A percentile compares a stretch with the other conserved stretches of the same genome.
Evolutionary conservation across 2,113 vertebrate genomes (phyloP).

Genomic region (Cynocephalus volans): DNA sequence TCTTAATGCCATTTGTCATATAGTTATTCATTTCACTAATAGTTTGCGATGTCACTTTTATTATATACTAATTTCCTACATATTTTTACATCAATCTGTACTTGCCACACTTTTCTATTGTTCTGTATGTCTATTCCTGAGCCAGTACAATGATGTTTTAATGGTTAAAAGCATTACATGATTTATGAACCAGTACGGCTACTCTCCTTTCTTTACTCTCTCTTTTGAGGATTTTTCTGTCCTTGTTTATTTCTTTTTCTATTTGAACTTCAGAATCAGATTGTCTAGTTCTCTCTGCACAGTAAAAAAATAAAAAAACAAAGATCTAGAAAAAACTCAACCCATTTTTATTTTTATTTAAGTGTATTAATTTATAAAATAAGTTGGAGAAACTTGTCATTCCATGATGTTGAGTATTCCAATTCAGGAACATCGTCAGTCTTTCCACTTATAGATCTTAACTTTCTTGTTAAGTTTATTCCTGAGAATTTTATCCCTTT

Average conservation of each 20-base stretch:
- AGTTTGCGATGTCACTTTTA: not conserved
- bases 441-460: not conserved
- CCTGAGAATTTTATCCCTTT: not conserved
- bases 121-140: not conserved
- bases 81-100: not conserved
- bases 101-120: not conserved
- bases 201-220: too few relatives aligned
- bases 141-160: not conserved
- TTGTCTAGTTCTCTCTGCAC: not conserved
- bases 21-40: not conserved
- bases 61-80: too few relatives aligned
- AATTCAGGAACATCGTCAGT: not conserved
- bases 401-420: not conserved
- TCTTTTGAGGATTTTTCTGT: not conserved
- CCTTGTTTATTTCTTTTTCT: not conserved
- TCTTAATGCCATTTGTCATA: not conserved
- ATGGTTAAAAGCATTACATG: fast-evolving
- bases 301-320: not conserved
- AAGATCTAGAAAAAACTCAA: not conserved
- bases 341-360: not conserved
- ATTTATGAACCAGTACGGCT: not conserved
- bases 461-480: not conserved
- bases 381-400: fast-evolving
- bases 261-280: not conserved
- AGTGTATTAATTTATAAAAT: not conserved